Base-by-base conservation (phyloP, 2,888 invertebrate species). In the Epinotia demarniana region DNA sequence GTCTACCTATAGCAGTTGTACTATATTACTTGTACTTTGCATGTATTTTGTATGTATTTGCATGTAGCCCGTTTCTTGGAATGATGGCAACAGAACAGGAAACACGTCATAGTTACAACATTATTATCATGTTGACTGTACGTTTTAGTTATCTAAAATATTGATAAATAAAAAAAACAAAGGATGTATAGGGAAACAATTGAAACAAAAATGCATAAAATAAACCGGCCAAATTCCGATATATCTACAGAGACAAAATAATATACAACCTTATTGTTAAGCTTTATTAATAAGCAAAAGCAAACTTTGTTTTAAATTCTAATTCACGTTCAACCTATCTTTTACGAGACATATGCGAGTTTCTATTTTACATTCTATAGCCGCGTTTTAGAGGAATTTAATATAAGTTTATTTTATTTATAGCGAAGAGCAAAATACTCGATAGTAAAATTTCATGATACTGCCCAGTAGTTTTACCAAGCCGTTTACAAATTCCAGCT, bases 231-330 rank as follows among this genome's bases (percentile, higher is more conserved):
- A 61, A 72, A 19, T 53, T 23, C 58, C 19, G n/a, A 61, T 18
- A 71, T 53, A 67, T 70, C 55, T 69, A 77, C 71, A 76, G 79
- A 81, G 81, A 79, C 79, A 82, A 87, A 88, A 89, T 89, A 88
- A 89, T 83, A 89, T 87, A 89, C 88, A 86, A 85, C 82, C 86
- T 83, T 86, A 85, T 84, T 86, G 77, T 84, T 86, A 89, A 86
- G 84, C 83, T 89, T 90, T 90, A 89, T 89, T 86, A 83, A 84
- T 82, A 86, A 87, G 88, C 88, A 88, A 84, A 83, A 86, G 85
- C 82, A 81, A 79, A 80, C 80, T 80, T 79, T 81, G 76, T 76
- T 78, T 79, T 78, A 74, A 78, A 78, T 72, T 78, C 76, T 72
- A 81, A 79, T 77, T 63, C 43, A 77, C 81, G 83, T 82, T 82